Evolutionary conservation across 23 tunicate species (phyloP).

Genomic region (Trididemnum miniatum): DNA sequence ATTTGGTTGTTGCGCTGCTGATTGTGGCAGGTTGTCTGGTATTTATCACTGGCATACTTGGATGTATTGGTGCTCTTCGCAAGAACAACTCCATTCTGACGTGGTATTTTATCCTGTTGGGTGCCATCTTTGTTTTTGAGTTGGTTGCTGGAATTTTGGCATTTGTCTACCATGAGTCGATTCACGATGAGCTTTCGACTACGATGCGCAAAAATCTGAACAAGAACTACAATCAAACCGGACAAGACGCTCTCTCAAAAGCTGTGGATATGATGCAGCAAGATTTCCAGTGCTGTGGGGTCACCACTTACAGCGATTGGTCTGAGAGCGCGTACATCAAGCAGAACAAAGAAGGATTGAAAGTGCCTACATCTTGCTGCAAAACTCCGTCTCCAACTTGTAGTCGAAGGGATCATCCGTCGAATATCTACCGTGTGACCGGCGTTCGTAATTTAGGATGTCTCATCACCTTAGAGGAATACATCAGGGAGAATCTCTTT

Average conservation of each 20-base stretch:
- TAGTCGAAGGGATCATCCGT: conserved; percentile 83
- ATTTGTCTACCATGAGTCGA: conserved; percentile 63
- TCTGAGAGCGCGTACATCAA: conserved; percentile 41
- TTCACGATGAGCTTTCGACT: conserved; percentile 52
- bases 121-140: conserved; percentile 61
- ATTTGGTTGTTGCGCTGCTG: conserved; percentile 51
- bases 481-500: conserved; percentile 68
- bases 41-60: conserved; percentile 72
- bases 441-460: conserved; percentile 74
- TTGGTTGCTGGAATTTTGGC: conserved; percentile 78
- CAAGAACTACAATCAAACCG: conserved; percentile 74
- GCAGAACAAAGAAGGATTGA: conserved; percentile 27
- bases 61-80: conserved; percentile 86
- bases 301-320: conserved; percentile 64
- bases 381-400: conserved; percentile 62
- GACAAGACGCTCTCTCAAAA: conserved; percentile 50
- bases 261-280: conserved; percentile 94
- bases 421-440: conserved; percentile 81
- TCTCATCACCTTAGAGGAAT: conserved; percentile 61
- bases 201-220: conserved; percentile 56
- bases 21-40: conserved; percentile 77
- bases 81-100: conserved; percentile 56
- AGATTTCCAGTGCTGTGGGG: conserved; percentile 91
- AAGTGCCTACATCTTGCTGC: conserved; percentile 88
- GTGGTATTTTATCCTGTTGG: conserved; percentile 75